Conservation (phyloP, 2,888 invertebrate genomes). For the Dynastes maya region DNA sequence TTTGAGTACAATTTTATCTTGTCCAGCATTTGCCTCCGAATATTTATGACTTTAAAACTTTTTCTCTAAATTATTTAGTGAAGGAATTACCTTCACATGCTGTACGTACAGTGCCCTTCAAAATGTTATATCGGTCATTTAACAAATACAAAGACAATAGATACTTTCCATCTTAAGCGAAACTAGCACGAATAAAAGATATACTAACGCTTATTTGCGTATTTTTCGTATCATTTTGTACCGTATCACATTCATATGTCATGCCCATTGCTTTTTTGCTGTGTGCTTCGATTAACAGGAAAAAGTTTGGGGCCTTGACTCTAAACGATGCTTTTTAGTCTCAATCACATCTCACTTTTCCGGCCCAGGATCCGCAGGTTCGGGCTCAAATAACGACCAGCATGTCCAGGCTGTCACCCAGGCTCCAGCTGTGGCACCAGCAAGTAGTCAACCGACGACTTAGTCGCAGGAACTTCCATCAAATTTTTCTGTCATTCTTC, state of each 20-base stretch:
- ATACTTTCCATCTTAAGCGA: too few relatives aligned
- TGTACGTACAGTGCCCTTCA: too few relatives aligned
- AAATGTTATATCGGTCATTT: too few relatives aligned
- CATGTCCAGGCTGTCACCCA: background rate
- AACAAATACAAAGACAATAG: too few relatives aligned
- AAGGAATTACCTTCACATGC: too few relatives aligned
- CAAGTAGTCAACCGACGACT: background rate
- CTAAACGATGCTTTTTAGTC: conserved; percentile 32
- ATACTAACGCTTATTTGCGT: background rate
- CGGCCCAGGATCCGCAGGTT: conserved; percentile 13
- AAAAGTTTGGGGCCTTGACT: conserved; percentile 19
- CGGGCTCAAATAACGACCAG: background rate
- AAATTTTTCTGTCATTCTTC: background rate
- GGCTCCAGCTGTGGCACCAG: background rate
- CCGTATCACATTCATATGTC: too few relatives aligned
- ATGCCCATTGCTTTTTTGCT: conserved; percentile 23
- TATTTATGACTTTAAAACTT: too few relatives aligned
- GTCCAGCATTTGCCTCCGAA: too few relatives aligned
- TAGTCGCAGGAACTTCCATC: background rate
- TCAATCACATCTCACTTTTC: conserved; percentile 37
- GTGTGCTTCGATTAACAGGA: conserved; percentile 30
- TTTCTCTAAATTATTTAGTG: too few relatives aligned
- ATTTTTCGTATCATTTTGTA: too few relatives aligned
- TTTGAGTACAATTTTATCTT: too few relatives aligned
- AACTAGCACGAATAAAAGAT: background rate